These are phyloP conservation scores for Megaleporinus macrocephalus DNA, from an alignment of 2,113 vertebrate genomes.

Conservation along the genomic window DNA sequence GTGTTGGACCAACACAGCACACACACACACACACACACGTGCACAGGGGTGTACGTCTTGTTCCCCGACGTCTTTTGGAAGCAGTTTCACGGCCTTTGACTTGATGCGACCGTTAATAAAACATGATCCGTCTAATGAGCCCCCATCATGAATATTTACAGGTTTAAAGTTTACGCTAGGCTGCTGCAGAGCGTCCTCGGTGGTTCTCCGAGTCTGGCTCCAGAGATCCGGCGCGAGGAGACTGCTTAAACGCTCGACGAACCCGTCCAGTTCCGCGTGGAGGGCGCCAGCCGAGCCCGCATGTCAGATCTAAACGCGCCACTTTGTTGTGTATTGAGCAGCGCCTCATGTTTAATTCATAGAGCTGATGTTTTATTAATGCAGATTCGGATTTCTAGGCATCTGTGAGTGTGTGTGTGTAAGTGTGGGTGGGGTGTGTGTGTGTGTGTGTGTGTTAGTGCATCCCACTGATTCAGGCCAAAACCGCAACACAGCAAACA, in stretches of 20 bases:
- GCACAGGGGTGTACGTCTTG: no score
- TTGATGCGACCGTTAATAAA: slow-evolving; percentile 61
- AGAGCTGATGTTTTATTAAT: slow-evolving; percentile 44
- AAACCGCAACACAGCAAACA: slow-evolving; percentile 31
- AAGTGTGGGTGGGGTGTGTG: no score
- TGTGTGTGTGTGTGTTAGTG: neutral
- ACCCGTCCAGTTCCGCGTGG: neutral
- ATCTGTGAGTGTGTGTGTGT: neutral
- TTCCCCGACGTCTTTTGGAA: slow-evolving; percentile 41
- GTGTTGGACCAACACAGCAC: slow-evolving; percentile 1
- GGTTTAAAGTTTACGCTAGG: slow-evolving; percentile 44
- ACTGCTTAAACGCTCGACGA: slow-evolving; percentile 38
- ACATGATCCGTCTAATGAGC: slow-evolving; percentile 55
- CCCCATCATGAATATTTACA: slow-evolving; percentile 55
- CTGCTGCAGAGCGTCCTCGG: slow-evolving; percentile 17
- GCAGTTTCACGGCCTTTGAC: slow-evolving; percentile 49
- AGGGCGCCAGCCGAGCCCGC: slow-evolving; percentile 6
- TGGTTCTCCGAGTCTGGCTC: slow-evolving; percentile 17
- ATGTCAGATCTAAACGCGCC: slow-evolving; percentile 47
- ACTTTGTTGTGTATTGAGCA: slow-evolving; percentile 51
- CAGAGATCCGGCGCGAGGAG: slow-evolving; percentile 5
- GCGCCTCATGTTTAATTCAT: slow-evolving; percentile 70
- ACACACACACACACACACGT: no score
- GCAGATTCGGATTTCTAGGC: slow-evolving; percentile 54
- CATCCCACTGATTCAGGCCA: slow-evolving; percentile 37